Evolutionary conservation across 2,797 vertebrate species (phyloP), one percentile per base, ranked within the genome.

Genomic region (Choloepus didactylus): DNA sequence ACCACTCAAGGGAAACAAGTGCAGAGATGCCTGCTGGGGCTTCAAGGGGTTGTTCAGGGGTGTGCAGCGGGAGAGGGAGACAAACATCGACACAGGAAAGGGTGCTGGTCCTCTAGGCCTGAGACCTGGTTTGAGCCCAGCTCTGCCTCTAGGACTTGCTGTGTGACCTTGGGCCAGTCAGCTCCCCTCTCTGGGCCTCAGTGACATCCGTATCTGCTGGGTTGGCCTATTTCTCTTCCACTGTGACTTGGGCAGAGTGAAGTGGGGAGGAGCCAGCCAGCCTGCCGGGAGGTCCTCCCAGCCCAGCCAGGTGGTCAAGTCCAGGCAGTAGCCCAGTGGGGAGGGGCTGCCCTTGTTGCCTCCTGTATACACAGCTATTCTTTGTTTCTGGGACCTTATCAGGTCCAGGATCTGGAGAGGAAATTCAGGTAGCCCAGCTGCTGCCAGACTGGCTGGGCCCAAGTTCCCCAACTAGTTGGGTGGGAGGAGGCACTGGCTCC

Each of bases 351-450:
- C 79, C 64, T 9, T 21, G 27, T 25, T 1, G 6, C 87, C 70
- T 84, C 49, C 75, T 0, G 29, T 9, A 77, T 90, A 96, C 81
- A 91, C 0, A 2, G 29, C 75, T 27, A 73, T 31, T 93, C 90
- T 96, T 94, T 93, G 92, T 95, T 62, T 97, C 62, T 49, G 76
- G 64, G 64, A 44, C 38, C 64, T 95, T 87, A 94, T 95, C 59
- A 46, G 60, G 23, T 46, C 67, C 0, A 5, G 9, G 64, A 96
- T 90, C 93, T 94, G 84, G 38, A 96, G 23, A 94, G 86, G 87
- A 82, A 93, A 64, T 77, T 92, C 59, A 70, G 95, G 69, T 41
- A 72, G 31, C 35, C n/a, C 16, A 56, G 70, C 19, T 21, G 41
- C 83, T 35, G 83, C 92, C 64, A 62, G 4, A 66, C 72, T 35